phyloP scores from a whole-genome alignment of 2,113 vertebrate genomes.

The Oreochromis niloticus region DNA sequence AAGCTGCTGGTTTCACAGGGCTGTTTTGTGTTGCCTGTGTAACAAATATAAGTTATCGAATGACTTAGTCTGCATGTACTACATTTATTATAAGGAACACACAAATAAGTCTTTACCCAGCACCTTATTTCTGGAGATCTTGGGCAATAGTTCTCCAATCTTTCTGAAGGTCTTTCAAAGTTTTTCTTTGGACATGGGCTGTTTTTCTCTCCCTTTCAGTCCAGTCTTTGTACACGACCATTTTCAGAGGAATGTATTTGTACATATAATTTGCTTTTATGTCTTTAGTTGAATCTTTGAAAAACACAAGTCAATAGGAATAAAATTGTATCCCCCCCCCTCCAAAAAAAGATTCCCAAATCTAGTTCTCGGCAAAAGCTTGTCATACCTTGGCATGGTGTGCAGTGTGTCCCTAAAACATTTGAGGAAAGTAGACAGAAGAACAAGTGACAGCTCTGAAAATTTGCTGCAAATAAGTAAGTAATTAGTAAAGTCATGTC shows the following conservation, averaged over 20 bases:
- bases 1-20: background rate
- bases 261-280: background rate
- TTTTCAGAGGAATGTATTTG: background rate
- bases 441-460: background rate
- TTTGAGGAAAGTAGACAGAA: background rate
- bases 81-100: background rate
- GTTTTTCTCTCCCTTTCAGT: background rate
- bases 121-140: background rate
- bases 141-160: background rate
- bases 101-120: background rate
- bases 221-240: background rate
- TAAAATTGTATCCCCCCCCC: background rate
- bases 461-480: background rate
- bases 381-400: background rate
- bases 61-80: rapidly evolving
- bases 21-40: background rate
- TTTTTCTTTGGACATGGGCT: background rate
- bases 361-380: background rate
- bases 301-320: background rate
- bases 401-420: background rate
- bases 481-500: background rate
- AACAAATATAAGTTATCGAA: background rate
- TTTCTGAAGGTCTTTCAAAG: background rate
- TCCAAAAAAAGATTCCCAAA: background rate
- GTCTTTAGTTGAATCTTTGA: background rate